phyloP scores from a whole-genome alignment of 2,888 invertebrate genomes.

The Branchellion lobata region DNA sequence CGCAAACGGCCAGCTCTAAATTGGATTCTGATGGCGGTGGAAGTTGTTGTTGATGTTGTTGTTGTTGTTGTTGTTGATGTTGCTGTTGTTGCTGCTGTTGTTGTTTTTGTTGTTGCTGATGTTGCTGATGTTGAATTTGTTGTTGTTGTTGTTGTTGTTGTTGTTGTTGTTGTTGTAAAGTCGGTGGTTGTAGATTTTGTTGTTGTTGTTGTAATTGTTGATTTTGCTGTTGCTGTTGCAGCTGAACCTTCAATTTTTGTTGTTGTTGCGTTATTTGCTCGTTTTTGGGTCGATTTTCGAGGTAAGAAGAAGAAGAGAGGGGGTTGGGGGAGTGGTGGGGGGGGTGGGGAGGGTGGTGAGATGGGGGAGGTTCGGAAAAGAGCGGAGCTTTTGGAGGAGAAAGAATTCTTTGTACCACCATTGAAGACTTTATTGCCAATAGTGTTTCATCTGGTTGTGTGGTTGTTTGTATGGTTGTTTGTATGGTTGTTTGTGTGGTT shows the following conservation, averaged over 20 bases:
- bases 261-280: neutral
- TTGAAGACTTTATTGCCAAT: slow-evolving; percentile 36
- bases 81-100: slow-evolving; percentile 6
- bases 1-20: slow-evolving; percentile 28
- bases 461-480: no score
- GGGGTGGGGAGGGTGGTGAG: neutral
- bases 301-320: no score
- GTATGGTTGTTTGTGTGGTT: no score
- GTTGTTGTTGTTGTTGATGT: neutral
- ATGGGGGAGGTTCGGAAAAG: neutral
- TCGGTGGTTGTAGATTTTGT: no score
- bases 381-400: slow-evolving; percentile 11
- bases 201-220: no score
- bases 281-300: neutral
- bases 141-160: neutral
- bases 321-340: neutral
- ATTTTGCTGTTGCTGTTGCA: slow-evolving; percentile 21
- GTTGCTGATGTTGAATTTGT: neutral
- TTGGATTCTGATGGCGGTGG: neutral
- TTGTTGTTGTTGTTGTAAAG: slow-evolving; percentile 6
- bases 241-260: neutral
- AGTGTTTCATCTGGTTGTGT: slow-evolving; percentile 43
- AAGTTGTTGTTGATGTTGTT: neutral
- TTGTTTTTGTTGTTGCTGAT: neutral
- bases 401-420: slow-evolving; percentile 39